Conservation (phyloP, 2,888 invertebrate genomes). For the Sinodicranocentrus sp. region DNA sequence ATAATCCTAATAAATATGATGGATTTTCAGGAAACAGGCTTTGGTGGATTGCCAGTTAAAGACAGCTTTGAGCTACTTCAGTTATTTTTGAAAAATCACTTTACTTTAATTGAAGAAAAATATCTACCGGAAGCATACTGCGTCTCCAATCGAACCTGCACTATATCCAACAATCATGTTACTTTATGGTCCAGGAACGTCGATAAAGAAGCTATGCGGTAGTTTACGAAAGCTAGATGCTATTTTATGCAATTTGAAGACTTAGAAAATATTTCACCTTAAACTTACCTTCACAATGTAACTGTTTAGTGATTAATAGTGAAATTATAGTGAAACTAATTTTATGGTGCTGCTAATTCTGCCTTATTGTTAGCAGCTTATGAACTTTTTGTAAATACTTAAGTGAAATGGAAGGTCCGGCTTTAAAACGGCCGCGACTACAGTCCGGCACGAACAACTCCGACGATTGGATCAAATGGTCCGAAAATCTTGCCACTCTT, state of each 20-base stretch:
- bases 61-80: slow-evolving; percentile 72
- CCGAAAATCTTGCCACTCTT: slow-evolving; percentile 70
- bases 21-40: slow-evolving; percentile 68
- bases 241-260: slow-evolving; percentile 42
- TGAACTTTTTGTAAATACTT: slow-evolving; percentile 25
- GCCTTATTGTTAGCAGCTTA: slow-evolving; percentile 33
- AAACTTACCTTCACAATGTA: slow-evolving; percentile 48
- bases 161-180: slow-evolving; percentile 72
- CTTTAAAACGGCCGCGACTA: slow-evolving; percentile 74
- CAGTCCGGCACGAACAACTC: slow-evolving; percentile 55
- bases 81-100: slow-evolving; percentile 59
- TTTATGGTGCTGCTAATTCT: slow-evolving; percentile 39
- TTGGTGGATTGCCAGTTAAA: slow-evolving; percentile 51
- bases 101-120: slow-evolving; percentile 66
- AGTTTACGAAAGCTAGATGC: slow-evolving; percentile 31
- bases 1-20: not conserved
- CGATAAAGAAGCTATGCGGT: slow-evolving; percentile 55
- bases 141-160: slow-evolving; percentile 69
- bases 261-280: slow-evolving; percentile 5
- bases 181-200: slow-evolving; percentile 69
- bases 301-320: slow-evolving; percentile 52
- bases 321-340: slow-evolving; percentile 24
- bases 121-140: slow-evolving; percentile 71
- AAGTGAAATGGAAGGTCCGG: slow-evolving; percentile 74
- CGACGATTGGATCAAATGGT: slow-evolving; percentile 73